Evolutionary conservation across 2,797 vertebrate species (phyloP).

Genomic region (Sibirionetta formosa): DNA sequence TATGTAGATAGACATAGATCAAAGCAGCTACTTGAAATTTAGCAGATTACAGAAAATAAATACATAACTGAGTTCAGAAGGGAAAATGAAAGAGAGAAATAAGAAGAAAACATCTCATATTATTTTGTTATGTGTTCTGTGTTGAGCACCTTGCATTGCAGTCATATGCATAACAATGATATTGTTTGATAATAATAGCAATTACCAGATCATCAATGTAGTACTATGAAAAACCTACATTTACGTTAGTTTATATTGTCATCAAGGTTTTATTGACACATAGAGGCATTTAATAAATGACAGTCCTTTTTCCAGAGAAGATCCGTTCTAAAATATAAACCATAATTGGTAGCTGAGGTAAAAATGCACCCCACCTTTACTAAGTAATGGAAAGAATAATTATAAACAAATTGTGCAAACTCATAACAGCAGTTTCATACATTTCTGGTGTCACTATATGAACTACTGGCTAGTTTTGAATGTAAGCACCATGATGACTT

Average conservation of each 20-base stretch:
- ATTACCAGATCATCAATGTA: not conserved
- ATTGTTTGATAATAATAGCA: not conserved
- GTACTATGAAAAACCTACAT: not conserved
- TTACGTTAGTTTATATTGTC: not conserved
- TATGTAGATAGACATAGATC: slow-evolving; percentile 40
- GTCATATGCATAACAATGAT: not conserved
- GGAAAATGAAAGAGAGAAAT: slow-evolving; percentile 33
- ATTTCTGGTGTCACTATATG: not conserved
- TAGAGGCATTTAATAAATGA: not conserved
- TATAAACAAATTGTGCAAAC: not conserved
- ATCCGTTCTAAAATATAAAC: not conserved
- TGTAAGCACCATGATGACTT: not conserved
- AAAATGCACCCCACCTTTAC: not conserved
- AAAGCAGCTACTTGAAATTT: slow-evolving; percentile 59
- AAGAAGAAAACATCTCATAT: slow-evolving; percentile 12
- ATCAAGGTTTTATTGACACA: not conserved
- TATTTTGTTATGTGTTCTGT: not conserved
- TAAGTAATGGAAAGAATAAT: not conserved
- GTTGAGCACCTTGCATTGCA: not conserved
- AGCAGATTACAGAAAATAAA: slow-evolving; percentile 48
- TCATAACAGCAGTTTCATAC: not conserved
- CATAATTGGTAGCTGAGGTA: not conserved
- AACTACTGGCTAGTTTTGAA: not conserved
- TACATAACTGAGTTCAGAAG: slow-evolving; percentile 42
- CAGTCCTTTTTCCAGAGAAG: not conserved